Conservation (phyloP, 35 echinoderm and acorn worm species). For the Apostichopus californicus region DNA sequence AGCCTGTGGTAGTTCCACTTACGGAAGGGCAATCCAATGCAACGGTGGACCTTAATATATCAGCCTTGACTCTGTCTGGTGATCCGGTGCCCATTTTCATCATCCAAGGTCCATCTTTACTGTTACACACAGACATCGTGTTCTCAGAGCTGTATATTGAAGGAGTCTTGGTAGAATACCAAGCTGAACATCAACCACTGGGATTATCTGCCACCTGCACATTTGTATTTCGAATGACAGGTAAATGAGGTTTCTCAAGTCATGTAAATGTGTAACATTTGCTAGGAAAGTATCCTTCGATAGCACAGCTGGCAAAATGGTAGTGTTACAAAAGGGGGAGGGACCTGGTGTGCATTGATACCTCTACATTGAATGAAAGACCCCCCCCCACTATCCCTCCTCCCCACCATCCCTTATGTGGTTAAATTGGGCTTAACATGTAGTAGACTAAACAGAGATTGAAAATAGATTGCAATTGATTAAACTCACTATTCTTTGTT, state of each 20-base stretch:
- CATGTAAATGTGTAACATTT: background rate
- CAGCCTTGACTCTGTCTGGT: background rate
- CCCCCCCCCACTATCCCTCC: too few relatives aligned
- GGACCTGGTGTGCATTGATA: too few relatives aligned
- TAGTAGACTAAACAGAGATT: too few relatives aligned
- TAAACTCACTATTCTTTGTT: too few relatives aligned
- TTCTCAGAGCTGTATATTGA: background rate
- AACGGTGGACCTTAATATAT: background rate
- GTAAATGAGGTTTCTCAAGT: background rate
- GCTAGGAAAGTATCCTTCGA: too few relatives aligned
- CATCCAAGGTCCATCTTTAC: background rate
- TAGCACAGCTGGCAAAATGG: too few relatives aligned
- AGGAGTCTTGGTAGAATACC: background rate
- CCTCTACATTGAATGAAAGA: too few relatives aligned
- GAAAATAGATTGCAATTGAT: too few relatives aligned
- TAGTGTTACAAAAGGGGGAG: too few relatives aligned
- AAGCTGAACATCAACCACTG: background rate
- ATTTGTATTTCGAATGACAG: constrained; percentile 16
- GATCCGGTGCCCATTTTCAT: background rate
- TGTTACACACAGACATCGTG: background rate
- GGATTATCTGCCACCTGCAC: background rate
- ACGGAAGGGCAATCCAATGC: background rate
- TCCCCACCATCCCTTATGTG: too few relatives aligned
- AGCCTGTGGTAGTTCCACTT: background rate
- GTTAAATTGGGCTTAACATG: too few relatives aligned